phyloP scores from a whole-genome alignment of 2,113 vertebrate species.

The Eurypyga helias region DNA sequence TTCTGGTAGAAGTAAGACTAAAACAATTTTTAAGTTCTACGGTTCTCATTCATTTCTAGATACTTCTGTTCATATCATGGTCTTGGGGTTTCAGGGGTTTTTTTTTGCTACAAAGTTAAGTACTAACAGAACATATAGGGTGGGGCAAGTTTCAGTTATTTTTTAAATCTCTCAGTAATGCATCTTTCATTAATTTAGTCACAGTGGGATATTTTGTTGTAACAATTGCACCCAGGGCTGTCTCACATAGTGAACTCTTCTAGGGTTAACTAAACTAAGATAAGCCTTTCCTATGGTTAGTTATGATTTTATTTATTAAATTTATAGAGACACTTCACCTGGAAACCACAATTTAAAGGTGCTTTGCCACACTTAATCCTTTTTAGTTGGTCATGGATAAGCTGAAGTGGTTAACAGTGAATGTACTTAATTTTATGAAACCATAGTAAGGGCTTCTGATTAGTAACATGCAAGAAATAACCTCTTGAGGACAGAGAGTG shows the following conservation, averaged over 20 bases:
- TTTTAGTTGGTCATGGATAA: neutral
- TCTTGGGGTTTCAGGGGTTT: neutral
- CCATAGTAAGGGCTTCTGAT: neutral
- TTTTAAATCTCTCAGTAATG: neutral
- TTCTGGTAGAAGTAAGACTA: neutral
- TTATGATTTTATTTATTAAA: neutral
- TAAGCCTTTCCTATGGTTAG: neutral
- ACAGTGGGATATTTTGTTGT: accelerated
- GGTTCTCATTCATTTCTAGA: neutral
- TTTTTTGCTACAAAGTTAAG: neutral
- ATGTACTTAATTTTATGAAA: neutral
- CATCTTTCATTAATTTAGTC: neutral
- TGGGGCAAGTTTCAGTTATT: neutral
- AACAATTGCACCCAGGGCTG: neutral
- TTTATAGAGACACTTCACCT: neutral
- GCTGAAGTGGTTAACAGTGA: neutral
- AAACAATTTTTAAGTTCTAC: neutral
- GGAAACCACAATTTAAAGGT: neutral
- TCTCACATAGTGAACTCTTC: neutral
- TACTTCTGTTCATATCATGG: neutral
- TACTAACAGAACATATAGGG: neutral
- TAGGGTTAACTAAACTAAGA: neutral
- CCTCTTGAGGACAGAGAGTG: neutral
- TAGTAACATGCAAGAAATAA: neutral
- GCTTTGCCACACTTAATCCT: neutral